Evolutionary conservation across 2,888 invertebrate species (phyloP).

Genomic region (Sipunculus nudus): DNA sequence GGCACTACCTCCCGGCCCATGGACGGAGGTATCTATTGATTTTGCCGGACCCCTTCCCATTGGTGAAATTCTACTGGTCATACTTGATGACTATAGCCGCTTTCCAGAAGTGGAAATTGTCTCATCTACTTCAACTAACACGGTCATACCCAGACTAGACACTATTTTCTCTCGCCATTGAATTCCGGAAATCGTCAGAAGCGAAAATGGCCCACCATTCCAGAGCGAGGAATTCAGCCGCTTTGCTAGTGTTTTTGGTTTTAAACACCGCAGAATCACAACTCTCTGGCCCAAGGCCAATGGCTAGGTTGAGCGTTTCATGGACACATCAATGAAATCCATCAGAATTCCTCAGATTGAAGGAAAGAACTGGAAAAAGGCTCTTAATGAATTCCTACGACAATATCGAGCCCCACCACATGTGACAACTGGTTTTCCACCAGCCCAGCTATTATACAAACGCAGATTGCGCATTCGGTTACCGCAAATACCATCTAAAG

Average conservation of each 20-base stretch:
- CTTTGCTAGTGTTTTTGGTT: slow-evolving; percentile 32
- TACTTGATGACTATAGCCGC: slow-evolving; percentile 5
- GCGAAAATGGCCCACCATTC: slow-evolving; percentile 39
- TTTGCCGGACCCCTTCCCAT: slow-evolving; percentile 9
- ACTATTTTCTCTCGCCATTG: slow-evolving; percentile 30
- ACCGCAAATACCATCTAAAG: too few species aligned
- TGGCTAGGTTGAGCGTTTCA: slow-evolving; percentile 38
- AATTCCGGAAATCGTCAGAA: slow-evolving; percentile 31
- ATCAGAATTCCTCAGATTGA: slow-evolving; percentile 1
- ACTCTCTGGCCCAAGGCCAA: slow-evolving; percentile 38
- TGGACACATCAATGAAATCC: slow-evolving; percentile 28
- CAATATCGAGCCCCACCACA: slow-evolving; percentile 18
- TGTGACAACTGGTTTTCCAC: slow-evolving; percentile 5
- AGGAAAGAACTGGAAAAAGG: slow-evolving; percentile 4
- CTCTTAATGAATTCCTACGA: slow-evolving; percentile 10
- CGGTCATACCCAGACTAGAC: slow-evolving; percentile 24
- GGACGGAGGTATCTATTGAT: slow-evolving; percentile 23
- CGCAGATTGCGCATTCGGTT: too few species aligned
- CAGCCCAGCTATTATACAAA: not conserved
- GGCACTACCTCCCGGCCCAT: not conserved
- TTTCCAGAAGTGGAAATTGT: slow-evolving; percentile 34
- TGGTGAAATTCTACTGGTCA: slow-evolving; percentile 1
- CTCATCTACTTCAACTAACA: slow-evolving; percentile 11
- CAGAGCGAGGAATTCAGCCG: slow-evolving; percentile 23
- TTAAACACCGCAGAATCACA: slow-evolving; percentile 29